These are phyloP conservation scores for Lepidothrix coronata DNA, from an alignment of 2,113 vertebrate species.

Conservation along the genomic window DNA sequence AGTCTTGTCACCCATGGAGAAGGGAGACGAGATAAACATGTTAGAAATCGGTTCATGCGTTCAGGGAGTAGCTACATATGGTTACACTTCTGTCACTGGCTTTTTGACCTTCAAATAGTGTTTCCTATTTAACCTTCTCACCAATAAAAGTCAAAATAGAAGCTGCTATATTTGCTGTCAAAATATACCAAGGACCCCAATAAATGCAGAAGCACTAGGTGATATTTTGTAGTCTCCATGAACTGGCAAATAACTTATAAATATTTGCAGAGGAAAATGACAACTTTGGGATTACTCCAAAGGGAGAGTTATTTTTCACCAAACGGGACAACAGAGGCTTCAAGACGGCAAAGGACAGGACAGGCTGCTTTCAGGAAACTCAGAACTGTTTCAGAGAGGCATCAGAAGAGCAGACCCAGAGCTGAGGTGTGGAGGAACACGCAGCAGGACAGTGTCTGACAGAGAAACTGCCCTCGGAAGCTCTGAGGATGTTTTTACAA, in stretches of 20 bases:
- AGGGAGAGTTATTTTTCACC: not conserved
- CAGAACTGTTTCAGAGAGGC: not conserved
- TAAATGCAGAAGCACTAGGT: not conserved
- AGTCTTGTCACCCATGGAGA: not conserved
- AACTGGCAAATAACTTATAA: not conserved
- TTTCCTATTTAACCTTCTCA: not conserved
- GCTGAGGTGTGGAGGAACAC: not conserved
- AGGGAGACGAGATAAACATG: not conserved
- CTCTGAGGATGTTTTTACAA: not conserved
- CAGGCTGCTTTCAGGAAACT: not conserved
- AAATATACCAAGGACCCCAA: not conserved
- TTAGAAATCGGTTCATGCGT: not conserved
- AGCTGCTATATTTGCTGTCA: not conserved
- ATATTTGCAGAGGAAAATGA: not conserved
- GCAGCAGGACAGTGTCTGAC: not conserved
- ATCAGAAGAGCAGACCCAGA: not conserved
- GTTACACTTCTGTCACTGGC: not conserved
- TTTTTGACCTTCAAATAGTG: not conserved
- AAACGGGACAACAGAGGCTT: not conserved
- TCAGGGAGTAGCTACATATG: not conserved
- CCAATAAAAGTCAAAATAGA: not conserved
- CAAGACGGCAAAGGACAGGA: not conserved
- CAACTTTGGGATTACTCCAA: not conserved
- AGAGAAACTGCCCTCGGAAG: not conserved
- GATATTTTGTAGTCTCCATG: not conserved